Base-by-base conservation (phyloP, 2,113 vertebrate genomes). In the Potamarius usumacintae region DNA sequence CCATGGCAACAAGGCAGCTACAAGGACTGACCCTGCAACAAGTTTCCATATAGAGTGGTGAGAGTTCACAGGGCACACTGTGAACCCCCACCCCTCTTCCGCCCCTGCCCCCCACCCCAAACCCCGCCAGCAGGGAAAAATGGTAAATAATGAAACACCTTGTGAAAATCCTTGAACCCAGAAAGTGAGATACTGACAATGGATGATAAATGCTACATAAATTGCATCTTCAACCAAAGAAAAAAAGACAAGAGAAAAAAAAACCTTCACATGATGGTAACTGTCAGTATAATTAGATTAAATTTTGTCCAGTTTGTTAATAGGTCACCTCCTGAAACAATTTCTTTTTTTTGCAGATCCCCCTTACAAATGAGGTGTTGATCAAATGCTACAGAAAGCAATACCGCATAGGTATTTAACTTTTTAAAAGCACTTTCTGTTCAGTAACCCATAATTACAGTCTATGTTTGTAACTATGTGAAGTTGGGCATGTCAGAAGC, bases 21-120 rank as follows among this genome's bases (percentile, higher is more conserved):
- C 96, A 97, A 97, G 96, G 96, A 97, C 96, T 96, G 96, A 97
- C 96, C 97, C 96, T 97, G 96, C 97, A 97, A 97, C 96, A 97
- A 97, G 96, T 97, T 96, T 97, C 96, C 96, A 96, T 97, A 97
- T 93, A 97, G 96, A 97, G 97, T 96, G 96, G 96, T 97, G 96
- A 97, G 96, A 97, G 97, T 97, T 97, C 96, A 97, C 97, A 97
- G 96, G 94, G 95, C 95, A 97, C 95, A 95, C 96, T 97, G 96
- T 97, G 96, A 97, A 97, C 97, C 95, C 94, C 97, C 97, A 96
- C 96, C 96, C 96, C 96, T 96, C 96, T 94, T 93, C 87, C 65
- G 84, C 86, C 71, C 55, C 86, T 86, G 27, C 20, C 69, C 83
- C 77, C 63, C 18, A 30, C 57, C 55, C 84, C 50, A 84, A 84